phyloP scores from a whole-genome alignment of 2,797 vertebrate species.

The Xiphorhynchus erythropygius region DNA sequence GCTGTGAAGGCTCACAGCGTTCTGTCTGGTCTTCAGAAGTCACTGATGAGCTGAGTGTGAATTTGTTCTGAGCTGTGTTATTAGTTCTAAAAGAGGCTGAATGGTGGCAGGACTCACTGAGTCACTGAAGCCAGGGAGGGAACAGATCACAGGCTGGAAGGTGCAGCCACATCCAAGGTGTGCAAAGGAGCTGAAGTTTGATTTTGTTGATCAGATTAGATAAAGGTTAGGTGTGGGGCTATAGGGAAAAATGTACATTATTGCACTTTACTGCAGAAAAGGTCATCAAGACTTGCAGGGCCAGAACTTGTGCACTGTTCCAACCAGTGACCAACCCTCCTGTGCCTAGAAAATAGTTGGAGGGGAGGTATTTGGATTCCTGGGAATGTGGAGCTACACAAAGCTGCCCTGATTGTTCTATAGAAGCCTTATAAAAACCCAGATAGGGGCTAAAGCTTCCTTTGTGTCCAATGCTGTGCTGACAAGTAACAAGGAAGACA shows the following conservation, averaged over 20 bases:
- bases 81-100: background rate
- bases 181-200: background rate
- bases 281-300: background rate
- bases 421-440: background rate
- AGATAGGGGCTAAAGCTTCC: background rate
- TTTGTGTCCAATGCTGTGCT: constrained; percentile 5
- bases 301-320: background rate
- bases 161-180: background rate
- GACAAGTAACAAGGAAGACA: constrained; percentile 40
- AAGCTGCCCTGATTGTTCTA: background rate
- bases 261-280: background rate
- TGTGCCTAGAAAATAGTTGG: background rate
- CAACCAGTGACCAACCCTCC: background rate
- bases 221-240: background rate
- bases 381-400: background rate
- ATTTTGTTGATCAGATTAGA: background rate
- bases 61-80: background rate
- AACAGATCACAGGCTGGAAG: background rate
- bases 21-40: background rate
- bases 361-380: background rate
- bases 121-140: background rate
- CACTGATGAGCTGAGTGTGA: background rate
- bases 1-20: background rate
- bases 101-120: background rate
- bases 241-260: background rate